Conservation (phyloP, 2,113 vertebrate genomes). For the Tor tambroides region DNA sequence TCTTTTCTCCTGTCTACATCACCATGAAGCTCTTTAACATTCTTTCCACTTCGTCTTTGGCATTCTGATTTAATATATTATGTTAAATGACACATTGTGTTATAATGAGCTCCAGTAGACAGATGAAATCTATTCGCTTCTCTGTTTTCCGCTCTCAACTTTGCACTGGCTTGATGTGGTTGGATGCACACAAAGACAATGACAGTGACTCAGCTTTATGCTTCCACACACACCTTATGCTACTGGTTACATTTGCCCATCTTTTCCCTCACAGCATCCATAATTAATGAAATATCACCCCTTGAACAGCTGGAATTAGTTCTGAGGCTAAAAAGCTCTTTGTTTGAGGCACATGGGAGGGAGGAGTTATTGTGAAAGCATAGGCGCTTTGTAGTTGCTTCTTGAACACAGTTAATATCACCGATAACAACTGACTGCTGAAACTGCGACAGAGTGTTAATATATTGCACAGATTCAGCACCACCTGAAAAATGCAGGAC, state of each 20-base stretch:
- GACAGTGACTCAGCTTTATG: not conserved
- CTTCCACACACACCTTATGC: not conserved
- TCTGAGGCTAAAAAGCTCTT: not conserved
- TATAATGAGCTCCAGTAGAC: not conserved
- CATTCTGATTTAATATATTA: not conserved
- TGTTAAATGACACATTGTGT: not conserved
- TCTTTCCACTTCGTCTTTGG: not conserved
- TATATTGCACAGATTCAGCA: no score
- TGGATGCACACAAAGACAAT: constrained; percentile 11
- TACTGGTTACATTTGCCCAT: not conserved
- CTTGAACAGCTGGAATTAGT: not conserved
- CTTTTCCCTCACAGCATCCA: constrained; percentile 6
- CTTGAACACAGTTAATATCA: no score
- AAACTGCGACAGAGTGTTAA: no score
- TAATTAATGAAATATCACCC: constrained; percentile 23
- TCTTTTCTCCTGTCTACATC: not conserved
- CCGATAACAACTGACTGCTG: no score
- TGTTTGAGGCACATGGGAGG: not conserved
- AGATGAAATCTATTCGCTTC: not conserved
- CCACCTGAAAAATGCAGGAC: no score
- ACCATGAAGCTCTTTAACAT: not conserved
- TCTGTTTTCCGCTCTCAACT: not conserved
- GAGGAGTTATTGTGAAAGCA: not conserved
- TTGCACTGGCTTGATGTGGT: not conserved
- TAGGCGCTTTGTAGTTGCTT: no score